These are phyloP conservation scores for Baccha elongata DNA, from an alignment of 2,888 invertebrate genomes.

Conservation along the genomic window DNA sequence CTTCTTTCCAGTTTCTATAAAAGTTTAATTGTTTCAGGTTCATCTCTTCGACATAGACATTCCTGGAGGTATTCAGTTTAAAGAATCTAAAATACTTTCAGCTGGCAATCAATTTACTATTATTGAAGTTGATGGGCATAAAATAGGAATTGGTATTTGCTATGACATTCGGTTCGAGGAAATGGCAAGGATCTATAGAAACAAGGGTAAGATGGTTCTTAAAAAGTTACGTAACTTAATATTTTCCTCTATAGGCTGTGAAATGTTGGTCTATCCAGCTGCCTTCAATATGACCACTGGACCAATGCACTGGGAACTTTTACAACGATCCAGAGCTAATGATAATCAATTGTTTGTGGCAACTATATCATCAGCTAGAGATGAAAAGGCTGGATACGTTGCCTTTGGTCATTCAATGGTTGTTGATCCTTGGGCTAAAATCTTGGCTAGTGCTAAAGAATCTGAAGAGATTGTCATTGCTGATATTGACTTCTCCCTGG, in stretches of 20 bases:
- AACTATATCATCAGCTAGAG: conserved; percentile 92
- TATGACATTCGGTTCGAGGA: conserved; percentile 97
- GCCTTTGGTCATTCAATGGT: conserved; percentile 95
- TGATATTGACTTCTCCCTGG: conserved; percentile 89
- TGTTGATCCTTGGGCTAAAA: conserved; percentile 90
- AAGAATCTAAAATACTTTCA: conserved; percentile 93
- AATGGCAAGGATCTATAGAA: conserved; percentile 89
- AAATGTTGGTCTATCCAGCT: conserved; percentile 94
- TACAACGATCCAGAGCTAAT: conserved; percentile 90
- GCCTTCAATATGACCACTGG: conserved; percentile 99
- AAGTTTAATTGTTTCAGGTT: conserved; percentile 82
- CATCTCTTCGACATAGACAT: conserved; percentile 98
- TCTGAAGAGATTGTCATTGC: conserved; percentile 87
- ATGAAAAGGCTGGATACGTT: conserved; percentile 90
- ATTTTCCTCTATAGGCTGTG: conserved; percentile 86
- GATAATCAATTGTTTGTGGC: conserved; percentile 96
- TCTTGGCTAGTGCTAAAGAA: conserved; percentile 87
- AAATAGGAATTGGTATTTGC: conserved; percentile 96
- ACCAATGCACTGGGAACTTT: conserved; percentile 95
- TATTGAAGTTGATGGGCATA: conserved; percentile 87
- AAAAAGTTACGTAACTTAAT: too few relatives aligned
- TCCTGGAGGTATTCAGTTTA: conserved; percentile 95
- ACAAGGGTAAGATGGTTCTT: conserved; percentile 81
- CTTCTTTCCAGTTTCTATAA: not conserved
- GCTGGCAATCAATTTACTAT: conserved; percentile 89